Base-by-base conservation (phyloP, 2,797 vertebrate species). In the Tapera naevia region DNA sequence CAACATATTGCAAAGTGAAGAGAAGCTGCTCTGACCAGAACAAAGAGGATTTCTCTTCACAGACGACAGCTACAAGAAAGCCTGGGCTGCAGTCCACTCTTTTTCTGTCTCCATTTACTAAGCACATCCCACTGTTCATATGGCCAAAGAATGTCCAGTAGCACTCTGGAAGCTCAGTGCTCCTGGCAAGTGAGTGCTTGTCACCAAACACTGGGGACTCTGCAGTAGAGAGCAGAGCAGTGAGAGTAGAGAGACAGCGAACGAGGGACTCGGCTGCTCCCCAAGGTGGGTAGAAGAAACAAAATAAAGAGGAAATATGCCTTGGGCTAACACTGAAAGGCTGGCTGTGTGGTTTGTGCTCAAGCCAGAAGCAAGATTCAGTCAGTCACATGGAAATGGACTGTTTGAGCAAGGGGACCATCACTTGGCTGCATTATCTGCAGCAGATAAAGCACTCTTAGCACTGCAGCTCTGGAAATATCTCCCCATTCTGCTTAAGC, bases 101-200 rank as follows among this genome's bases (percentile, higher is more conserved):
- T 64, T 30, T 69, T 51, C 50, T 19, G 3, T 56, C 48, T 6
- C 32, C 28, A 2, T 73, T 43, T 53, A 18, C 64, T 32, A n/a
- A 80, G 60, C 45, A 62, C 54, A 72, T 79, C 67, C 35, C 48
- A 61, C 37, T 2, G 0, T 11, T 60, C 27, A 21, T 6, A n/a
- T 0, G 0, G 48, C 30, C 78, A 65, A 45, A 80, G 46, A 43
- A 30, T 7, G 81, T 54, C 66, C 79, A 93, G 61, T 11, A 73
- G 48, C 0, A 0, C 21, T 27, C 22, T 2, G 11, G 28, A 66
- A 18, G 74, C 46, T 33, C 79, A 74, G 69, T 27, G 13, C 65
- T 81, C 70, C 88, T 33, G 45, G 35, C 6, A 45, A 32, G 41
- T 22, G 24, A 64, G 72, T 66, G 58, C 22, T 28, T 5, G 3